These are phyloP conservation scores for Achatina immaculata DNA, from an alignment of 1,140 invertebrate species.

Conservation along the genomic window DNA sequence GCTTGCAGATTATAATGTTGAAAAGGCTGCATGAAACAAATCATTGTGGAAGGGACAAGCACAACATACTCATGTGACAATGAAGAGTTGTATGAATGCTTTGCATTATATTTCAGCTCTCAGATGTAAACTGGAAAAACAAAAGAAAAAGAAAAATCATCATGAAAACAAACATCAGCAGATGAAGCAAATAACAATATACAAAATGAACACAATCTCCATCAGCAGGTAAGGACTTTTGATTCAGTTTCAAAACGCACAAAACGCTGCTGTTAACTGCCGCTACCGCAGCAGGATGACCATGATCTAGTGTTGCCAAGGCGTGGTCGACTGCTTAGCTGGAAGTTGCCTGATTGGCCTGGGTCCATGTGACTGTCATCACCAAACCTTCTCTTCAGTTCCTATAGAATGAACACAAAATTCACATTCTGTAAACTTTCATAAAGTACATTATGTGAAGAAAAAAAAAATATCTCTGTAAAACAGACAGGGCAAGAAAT, in stretches of 20 bases:
- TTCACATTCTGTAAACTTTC: too few relatives aligned
- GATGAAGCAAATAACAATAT: not conserved
- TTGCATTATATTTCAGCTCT: not conserved
- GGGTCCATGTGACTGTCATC: constrained; percentile 53
- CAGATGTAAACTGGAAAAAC: not conserved
- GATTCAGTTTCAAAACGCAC: not conserved
- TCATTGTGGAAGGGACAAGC: too few relatives aligned
- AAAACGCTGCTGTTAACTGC: constrained; percentile 26
- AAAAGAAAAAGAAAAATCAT: not conserved
- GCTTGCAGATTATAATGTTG: too few relatives aligned
- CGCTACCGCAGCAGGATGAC: constrained; percentile 34
- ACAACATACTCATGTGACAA: too few relatives aligned
- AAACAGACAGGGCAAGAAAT: too few relatives aligned
- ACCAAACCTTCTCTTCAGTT: constrained; percentile 60
- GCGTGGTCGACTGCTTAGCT: constrained; percentile 53
- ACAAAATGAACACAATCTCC: constrained; percentile 15
- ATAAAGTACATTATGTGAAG: too few relatives aligned
- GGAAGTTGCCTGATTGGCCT: constrained; percentile 44
- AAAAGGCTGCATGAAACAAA: too few relatives aligned
- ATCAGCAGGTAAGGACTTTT: not conserved
- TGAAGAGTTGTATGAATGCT: too few relatives aligned
- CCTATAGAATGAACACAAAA: constrained; percentile 47
- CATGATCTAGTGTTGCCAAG: constrained; percentile 45
- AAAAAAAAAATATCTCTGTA: too few relatives aligned
- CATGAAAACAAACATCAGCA: not conserved